Conservation (phyloP, 1,140 invertebrate species). For the Aphaenogaster rudis region DNA sequence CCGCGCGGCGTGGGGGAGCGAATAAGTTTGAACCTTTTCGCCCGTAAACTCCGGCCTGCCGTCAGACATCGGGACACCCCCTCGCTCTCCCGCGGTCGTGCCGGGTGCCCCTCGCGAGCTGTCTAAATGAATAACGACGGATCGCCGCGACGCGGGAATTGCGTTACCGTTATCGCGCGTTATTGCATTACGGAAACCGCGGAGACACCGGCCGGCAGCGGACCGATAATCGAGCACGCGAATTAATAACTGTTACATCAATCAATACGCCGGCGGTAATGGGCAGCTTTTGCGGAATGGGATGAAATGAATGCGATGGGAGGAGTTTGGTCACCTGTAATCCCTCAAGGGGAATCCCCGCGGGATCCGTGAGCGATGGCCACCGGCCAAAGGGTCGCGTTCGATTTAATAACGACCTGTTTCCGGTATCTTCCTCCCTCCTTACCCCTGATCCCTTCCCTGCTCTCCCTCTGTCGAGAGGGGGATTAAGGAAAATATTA, state of each 20-base stretch:
- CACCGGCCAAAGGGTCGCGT: conserved; percentile 62
- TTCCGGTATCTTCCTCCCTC: conserved; percentile 3
- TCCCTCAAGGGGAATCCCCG: conserved; percentile 51
- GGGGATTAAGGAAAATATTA: conserved; percentile 13
- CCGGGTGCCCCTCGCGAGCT: not conserved
- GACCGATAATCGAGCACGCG: conserved; percentile 83
- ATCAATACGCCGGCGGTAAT: conserved; percentile 80
- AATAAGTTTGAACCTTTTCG: conserved; percentile 38
- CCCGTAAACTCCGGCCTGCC: conserved; percentile 30
- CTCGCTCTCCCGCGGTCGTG: not conserved
- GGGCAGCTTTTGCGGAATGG: conserved; percentile 54
- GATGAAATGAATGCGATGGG: conserved; percentile 18
- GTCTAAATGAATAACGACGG: conserved; percentile 69
- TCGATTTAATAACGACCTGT: conserved; percentile 64
- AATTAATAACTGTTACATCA: conserved; percentile 85
- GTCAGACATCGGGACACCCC: conserved; percentile 28
- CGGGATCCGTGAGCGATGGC: conserved; percentile 63
- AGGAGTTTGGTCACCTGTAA: conserved; percentile 63
- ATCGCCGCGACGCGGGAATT: conserved; percentile 76
- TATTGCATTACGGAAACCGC: conserved; percentile 78
- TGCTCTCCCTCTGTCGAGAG: not conserved
- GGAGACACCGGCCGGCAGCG: conserved; percentile 63
- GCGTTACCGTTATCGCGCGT: conserved; percentile 81
- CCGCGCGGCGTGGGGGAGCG: not conserved
- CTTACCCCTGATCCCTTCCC: not conserved